Conservation (phyloP, 2,888 invertebrate genomes). For the Ichneumoninae sp. region DNA sequence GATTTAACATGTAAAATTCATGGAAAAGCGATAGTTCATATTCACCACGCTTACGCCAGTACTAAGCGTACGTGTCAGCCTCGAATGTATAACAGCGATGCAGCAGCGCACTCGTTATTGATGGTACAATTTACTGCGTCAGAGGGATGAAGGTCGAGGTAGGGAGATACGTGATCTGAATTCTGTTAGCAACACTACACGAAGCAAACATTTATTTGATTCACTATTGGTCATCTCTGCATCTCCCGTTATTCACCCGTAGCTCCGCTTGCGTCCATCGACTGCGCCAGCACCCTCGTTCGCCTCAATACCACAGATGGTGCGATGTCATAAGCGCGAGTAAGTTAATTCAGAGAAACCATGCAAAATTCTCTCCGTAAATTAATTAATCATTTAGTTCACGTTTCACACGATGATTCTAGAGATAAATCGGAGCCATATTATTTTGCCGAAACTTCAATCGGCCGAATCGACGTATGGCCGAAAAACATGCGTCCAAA, state of each 20-base stretch:
- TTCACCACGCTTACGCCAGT: neutral
- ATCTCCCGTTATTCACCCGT: neutral
- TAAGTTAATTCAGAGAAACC: neutral
- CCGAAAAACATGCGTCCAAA: too few relatives aligned
- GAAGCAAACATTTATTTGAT: constrained; percentile 21
- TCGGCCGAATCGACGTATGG: too few relatives aligned
- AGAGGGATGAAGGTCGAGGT: neutral
- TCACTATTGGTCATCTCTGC: neutral
- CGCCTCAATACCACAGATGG: neutral
- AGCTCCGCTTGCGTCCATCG: neutral
- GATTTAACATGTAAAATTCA: neutral
- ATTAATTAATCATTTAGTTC: neutral
- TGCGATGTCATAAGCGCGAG: neutral
- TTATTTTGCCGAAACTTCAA: too few relatives aligned
- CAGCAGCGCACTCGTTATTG: neutral
- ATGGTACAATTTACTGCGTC: neutral
- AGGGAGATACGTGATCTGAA: neutral
- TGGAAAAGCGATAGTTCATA: neutral
- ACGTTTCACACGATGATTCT: neutral
- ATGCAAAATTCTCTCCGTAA: neutral
- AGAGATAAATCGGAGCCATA: neutral
- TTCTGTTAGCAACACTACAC: neutral
- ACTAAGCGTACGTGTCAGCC: neutral
- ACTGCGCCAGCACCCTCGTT: neutral
- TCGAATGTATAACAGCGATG: neutral